These are phyloP conservation scores for Pedionomus torquatus DNA, from an alignment of 2,113 vertebrate species.

Conservation along the genomic window DNA sequence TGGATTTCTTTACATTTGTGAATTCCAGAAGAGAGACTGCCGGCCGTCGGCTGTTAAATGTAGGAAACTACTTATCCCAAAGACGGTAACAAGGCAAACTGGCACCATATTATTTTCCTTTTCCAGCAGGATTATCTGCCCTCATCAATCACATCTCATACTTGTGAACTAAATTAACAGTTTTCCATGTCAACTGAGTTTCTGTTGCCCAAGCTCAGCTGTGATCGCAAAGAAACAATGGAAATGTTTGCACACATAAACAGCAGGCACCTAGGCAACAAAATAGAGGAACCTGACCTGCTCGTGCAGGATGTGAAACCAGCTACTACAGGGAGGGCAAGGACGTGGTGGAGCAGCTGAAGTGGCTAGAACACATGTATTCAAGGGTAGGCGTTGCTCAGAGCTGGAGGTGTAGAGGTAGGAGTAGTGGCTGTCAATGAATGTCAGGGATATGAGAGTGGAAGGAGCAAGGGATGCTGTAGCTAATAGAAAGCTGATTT, in stretches of 20 bases:
- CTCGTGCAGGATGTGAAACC: conserved; percentile 23
- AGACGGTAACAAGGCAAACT: conserved; percentile 21
- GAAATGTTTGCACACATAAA: conserved; percentile 53
- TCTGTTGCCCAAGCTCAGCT: background rate
- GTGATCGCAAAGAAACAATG: background rate
- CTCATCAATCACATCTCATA: conserved; percentile 12
- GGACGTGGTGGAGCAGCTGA: background rate
- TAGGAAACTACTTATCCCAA: conserved; percentile 25
- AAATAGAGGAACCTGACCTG: conserved; percentile 33
- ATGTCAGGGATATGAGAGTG: background rate
- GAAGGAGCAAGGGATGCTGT: background rate
- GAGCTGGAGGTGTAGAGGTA: background rate
- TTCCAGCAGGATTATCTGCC: background rate
- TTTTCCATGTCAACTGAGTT: conserved; percentile 45
- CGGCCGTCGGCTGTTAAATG: background rate
- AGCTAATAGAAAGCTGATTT: background rate
- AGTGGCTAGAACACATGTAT: background rate
- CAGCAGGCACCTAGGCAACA: conserved; percentile 43
- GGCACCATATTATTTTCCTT: background rate
- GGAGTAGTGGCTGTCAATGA: background rate
- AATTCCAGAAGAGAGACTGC: background rate
- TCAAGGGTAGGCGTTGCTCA: background rate
- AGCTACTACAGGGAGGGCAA: background rate
- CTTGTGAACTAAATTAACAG: conserved; percentile 20
- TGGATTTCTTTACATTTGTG: conserved; percentile 34